phyloP scores from a whole-genome alignment of 1,140 invertebrate species.

The Zeugodacus cucurbitae region DNA sequence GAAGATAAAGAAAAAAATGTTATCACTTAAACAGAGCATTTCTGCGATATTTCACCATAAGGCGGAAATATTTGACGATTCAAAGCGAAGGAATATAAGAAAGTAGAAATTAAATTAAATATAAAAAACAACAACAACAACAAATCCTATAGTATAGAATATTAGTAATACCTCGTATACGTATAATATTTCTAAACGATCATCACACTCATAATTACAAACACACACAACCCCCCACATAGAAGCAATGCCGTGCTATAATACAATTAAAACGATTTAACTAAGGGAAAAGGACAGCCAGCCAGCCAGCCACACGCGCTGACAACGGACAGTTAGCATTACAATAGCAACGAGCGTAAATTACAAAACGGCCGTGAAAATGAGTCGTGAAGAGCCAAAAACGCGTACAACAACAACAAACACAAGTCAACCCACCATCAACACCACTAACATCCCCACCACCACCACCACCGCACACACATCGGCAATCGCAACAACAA shows the following conservation, averaged over 20 bases:
- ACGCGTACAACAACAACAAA: constrained; percentile 13
- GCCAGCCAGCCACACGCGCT: not conserved
- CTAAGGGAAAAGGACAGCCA: not conserved
- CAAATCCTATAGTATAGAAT: not conserved
- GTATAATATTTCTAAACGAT: not conserved
- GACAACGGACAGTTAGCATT: not conserved
- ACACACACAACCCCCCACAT: not conserved
- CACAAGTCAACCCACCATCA: constrained; percentile 4
- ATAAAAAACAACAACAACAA: not conserved
- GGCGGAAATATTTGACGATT: not conserved
- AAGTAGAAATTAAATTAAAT: not conserved
- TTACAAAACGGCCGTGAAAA: not conserved
- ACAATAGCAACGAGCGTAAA: not conserved
- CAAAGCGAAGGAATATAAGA: not conserved
- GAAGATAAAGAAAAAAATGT: not conserved
- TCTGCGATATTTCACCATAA: not conserved
- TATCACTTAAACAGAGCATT: not conserved
- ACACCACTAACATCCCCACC: not conserved
- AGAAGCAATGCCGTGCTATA: not conserved
- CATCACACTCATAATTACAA: not conserved
- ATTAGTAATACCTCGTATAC: not conserved
- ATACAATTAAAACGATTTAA: not conserved
- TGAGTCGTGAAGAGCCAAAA: constrained; percentile 37
- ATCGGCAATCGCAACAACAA: not conserved
- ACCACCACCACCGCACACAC: not conserved